These are phyloP conservation scores for Apodemia hepburni DNA, from an alignment of 2,888 invertebrate genomes.

Conservation along the genomic window DNA sequence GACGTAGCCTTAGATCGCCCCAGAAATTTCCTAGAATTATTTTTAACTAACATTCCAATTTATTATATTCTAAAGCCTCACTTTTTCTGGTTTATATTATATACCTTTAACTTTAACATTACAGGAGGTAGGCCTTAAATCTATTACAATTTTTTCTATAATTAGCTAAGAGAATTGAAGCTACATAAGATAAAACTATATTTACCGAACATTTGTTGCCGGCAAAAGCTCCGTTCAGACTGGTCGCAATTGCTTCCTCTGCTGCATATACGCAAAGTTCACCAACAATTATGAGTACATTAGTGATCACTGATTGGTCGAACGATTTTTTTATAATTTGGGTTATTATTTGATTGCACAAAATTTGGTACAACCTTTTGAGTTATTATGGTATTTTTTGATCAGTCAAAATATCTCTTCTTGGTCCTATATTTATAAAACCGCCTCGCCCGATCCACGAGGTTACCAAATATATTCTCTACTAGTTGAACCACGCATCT, in stretches of 20 bases:
- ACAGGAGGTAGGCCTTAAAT: neutral
- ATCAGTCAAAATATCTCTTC: neutral
- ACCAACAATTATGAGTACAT: neutral
- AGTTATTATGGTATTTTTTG: neutral
- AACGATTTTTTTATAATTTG: neutral
- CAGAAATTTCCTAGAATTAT: neutral
- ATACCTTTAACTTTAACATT: neutral
- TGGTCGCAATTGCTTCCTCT: neutral
- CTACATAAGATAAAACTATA: neutral
- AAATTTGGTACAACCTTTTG: neutral
- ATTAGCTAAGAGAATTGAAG: conserved; percentile 2
- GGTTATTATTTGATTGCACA: neutral
- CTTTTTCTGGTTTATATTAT: neutral
- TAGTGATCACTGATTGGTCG: neutral
- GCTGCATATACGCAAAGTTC: neutral
- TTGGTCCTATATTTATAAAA: too few species aligned
- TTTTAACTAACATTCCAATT: neutral
- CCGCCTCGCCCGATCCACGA: too few species aligned
- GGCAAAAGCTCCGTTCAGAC: neutral
- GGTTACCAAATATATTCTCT: too few species aligned
- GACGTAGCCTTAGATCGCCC: too few species aligned
- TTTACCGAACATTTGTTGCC: neutral
- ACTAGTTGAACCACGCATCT: too few species aligned
- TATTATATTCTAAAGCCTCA: neutral
- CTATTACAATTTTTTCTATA: neutral